These are phyloP conservation scores for Brachyhypopomus occidentalis DNA, from an alignment of 2,113 vertebrate genomes.

Conservation along the genomic window DNA sequence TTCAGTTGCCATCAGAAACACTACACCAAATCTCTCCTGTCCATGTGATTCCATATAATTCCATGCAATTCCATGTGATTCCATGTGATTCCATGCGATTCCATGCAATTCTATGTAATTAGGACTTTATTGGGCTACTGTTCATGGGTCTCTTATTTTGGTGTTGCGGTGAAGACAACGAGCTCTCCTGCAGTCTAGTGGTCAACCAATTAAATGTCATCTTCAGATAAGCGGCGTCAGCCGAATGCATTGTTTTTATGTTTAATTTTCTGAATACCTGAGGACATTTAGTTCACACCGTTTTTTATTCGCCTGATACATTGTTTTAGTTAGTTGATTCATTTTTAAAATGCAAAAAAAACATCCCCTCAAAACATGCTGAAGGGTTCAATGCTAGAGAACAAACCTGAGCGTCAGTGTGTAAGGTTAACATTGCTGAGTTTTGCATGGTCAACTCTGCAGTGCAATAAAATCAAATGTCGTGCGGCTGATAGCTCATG, in stretches of 20 bases:
- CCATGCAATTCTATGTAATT: constrained; percentile 16
- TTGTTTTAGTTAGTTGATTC: too few relatives aligned
- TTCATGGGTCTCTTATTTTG: too few relatives aligned
- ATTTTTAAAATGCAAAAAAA: too few relatives aligned
- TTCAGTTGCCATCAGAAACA: constrained; percentile 40
- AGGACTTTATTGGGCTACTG: too few relatives aligned
- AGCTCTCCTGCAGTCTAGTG: constrained; percentile 1
- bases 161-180: constrained; percentile 18
- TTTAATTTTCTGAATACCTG: too few relatives aligned
- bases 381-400: not conserved
- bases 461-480: constrained; percentile 14
- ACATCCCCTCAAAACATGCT: not conserved
- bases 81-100: constrained; percentile 43
- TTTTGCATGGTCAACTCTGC: constrained; percentile 22
- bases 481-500: not conserved
- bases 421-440: constrained; percentile 7
- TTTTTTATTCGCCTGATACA: too few relatives aligned
- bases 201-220: too few relatives aligned
- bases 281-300: too few relatives aligned
- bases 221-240: too few relatives aligned
- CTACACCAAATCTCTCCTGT: constrained; percentile 38
- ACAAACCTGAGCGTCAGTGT: constrained; percentile 7
- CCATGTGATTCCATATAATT: constrained; percentile 47
- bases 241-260: too few relatives aligned
- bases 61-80: constrained; percentile 27